phyloP scores from a whole-genome alignment of 2,888 invertebrate species.

The Drepanosiphum platanoidis region DNA sequence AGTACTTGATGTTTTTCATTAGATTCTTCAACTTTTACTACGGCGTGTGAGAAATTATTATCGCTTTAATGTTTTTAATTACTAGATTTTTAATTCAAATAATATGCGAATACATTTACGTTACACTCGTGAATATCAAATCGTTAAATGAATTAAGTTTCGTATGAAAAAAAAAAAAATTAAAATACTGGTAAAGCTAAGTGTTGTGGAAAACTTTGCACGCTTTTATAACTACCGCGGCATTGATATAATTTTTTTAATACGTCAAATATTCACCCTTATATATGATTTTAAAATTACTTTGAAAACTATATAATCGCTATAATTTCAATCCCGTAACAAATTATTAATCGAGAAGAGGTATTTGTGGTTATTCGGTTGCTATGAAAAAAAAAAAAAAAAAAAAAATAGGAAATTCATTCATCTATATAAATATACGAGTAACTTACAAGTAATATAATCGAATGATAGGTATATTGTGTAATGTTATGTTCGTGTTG shows the following conservation, averaged over 20 bases:
- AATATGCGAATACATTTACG: not conserved
- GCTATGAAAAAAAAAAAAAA: too few relatives aligned
- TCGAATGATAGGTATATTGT: conserved; percentile 6
- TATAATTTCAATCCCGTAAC: not conserved
- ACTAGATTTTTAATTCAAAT: not conserved
- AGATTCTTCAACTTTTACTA: not conserved
- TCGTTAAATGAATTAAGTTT: not conserved
- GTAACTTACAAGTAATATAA: too few relatives aligned
- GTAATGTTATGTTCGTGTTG: too few relatives aligned
- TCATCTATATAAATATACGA: too few relatives aligned
- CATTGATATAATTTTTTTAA: not conserved
- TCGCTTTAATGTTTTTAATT: not conserved
- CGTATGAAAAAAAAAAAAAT: not conserved
- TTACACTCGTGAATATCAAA: too few relatives aligned
- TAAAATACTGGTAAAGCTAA: not conserved
- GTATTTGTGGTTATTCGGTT: not conserved
- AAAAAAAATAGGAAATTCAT: too few relatives aligned
- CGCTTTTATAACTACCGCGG: not conserved
- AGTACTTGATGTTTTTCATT: not conserved
- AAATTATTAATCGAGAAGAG: not conserved
- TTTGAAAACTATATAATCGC: not conserved
- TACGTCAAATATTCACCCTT: not conserved
- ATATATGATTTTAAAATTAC: not conserved
- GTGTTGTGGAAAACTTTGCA: not conserved
- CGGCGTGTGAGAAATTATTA: not conserved